Evolutionary conservation across 2,113 vertebrate genomes (phyloP).

Genomic region (Chaetodon trifascialis): DNA sequence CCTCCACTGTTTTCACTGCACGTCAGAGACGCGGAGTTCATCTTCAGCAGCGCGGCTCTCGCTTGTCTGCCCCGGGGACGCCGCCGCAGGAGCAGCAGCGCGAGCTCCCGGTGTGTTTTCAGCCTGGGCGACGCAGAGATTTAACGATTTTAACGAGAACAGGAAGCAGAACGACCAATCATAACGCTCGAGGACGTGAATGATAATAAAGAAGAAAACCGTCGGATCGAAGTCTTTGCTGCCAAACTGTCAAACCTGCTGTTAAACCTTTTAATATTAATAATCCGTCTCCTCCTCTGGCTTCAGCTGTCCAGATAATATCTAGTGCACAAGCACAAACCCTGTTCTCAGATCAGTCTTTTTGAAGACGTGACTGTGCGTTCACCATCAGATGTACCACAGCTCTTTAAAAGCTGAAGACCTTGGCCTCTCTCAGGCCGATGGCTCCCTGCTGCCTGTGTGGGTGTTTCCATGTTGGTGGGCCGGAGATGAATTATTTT

Average conservation of each 20-base stretch:
- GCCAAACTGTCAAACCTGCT: too few species aligned
- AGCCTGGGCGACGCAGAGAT: too few species aligned
- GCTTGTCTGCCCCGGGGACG: neutral
- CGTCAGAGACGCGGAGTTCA: slow-evolving; percentile 28
- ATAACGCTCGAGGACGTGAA: neutral
- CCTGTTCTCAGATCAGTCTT: neutral
- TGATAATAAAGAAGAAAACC: neutral
- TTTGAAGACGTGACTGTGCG: too few species aligned
- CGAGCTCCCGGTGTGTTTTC: slow-evolving; percentile 13
- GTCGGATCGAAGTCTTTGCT: neutral
- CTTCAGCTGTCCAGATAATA: neutral
- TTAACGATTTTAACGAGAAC: too few species aligned
- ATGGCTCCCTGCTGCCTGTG: too few species aligned
- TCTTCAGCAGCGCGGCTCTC: neutral
- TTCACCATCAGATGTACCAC: too few species aligned
- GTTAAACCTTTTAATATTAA: neutral
- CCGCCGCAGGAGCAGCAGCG: neutral
- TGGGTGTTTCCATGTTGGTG: too few species aligned
- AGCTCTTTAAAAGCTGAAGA: too few species aligned
- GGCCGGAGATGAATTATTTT: too few species aligned
- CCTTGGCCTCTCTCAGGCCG: too few species aligned
- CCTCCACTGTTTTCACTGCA: slow-evolving; percentile 21
- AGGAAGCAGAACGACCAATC: neutral
- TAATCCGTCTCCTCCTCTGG: too few species aligned
- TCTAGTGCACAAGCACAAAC: neutral